A percentile compares a stretch with the other conserved stretches of the same genome.
Conservation (phyloP, 1,140 invertebrate genomes). For the Piezodorus guildinii region DNA sequence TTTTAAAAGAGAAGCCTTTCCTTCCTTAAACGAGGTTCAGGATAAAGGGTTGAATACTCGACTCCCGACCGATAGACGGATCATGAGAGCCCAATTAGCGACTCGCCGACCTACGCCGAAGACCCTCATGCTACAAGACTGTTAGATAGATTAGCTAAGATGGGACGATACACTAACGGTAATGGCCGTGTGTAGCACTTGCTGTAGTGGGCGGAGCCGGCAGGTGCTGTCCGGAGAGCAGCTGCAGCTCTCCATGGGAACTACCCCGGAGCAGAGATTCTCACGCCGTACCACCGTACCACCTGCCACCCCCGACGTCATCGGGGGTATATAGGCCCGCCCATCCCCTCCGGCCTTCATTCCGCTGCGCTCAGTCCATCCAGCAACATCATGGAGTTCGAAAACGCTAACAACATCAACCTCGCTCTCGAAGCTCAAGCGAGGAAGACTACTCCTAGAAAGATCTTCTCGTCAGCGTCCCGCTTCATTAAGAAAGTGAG, state of each 20-base stretch:
- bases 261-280: slow-evolving; percentile 4
- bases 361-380: neutral
- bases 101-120: no score
- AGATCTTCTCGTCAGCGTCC: neutral
- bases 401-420: slow-evolving; percentile 24
- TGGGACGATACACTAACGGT: no score
- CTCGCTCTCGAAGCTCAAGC: slow-evolving; percentile 19
- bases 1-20: no score
- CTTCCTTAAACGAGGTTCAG: no score
- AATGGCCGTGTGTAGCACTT: no score
- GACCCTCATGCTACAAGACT: no score
- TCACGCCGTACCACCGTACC: slow-evolving; percentile 2
- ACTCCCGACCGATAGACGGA: no score
- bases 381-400: slow-evolving; percentile 19
- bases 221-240: slow-evolving; percentile 9
- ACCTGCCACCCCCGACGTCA: slow-evolving; percentile 14
- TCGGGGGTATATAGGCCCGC: neutral
- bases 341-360: neutral
- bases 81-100: no score
- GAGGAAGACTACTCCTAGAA: slow-evolving; percentile 16
- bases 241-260: neutral
- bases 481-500: slow-evolving; percentile 21
- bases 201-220: neutral
- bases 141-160: no score
- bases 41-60: no score